phyloP scores from a whole-genome alignment of 2,888 invertebrate species.

The Chesias legatella region DNA sequence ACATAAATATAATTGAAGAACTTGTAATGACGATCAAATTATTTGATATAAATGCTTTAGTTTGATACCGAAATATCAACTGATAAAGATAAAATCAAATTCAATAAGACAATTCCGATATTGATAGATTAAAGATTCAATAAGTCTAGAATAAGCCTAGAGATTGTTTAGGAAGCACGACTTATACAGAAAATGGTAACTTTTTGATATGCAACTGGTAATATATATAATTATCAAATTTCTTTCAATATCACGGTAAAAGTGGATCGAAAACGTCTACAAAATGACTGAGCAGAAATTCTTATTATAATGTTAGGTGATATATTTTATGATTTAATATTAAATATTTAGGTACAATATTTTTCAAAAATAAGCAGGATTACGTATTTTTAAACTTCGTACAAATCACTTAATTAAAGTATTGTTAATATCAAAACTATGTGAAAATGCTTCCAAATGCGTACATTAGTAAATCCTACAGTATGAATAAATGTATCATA shows the following conservation, averaged over 20 bases:
- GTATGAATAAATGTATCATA: conserved; percentile 21
- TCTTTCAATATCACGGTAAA: background rate
- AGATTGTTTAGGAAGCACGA: conserved; percentile 19
- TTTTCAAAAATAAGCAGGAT: conserved; percentile 14
- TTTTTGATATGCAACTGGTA: conserved; percentile 22
- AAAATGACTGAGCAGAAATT: background rate
- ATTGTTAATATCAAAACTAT: conserved; percentile 29
- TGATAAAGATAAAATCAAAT: conserved; percentile 7
- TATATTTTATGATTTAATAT: background rate
- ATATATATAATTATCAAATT: conserved; percentile 3
- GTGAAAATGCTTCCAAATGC: conserved; percentile 21
- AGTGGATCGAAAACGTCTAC: conserved; percentile 8
- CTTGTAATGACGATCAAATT: no score
- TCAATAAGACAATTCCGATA: background rate
- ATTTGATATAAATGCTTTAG: background rate
- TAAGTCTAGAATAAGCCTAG: conserved; percentile 6
- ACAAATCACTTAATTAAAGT: conserved; percentile 16
- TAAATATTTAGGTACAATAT: conserved; percentile 8
- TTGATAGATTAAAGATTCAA: conserved; percentile 7
- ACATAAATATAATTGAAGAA: no score
- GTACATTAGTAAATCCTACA: conserved; percentile 15
- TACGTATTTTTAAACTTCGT: conserved; percentile 13
- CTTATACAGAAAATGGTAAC: conserved; percentile 9
- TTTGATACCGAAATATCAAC: conserved; percentile 10
- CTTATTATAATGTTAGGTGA: conserved; percentile 1